Evolutionary conservation across 2,797 vertebrate genomes (phyloP).

Genomic region (Falco peregrinus): DNA sequence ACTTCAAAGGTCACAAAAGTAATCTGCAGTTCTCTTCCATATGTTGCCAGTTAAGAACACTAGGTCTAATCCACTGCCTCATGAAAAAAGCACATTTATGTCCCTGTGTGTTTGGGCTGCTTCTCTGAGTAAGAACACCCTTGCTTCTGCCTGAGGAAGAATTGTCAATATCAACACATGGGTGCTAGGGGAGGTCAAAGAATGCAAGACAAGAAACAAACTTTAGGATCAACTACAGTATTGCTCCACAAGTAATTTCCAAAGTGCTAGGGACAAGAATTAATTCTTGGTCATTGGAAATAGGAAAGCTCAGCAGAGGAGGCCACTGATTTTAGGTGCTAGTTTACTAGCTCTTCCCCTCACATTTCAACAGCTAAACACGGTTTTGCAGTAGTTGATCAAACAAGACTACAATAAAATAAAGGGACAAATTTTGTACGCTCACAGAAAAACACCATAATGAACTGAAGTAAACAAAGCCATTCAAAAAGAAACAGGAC

Average conservation of each 20-base stretch:
- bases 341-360: neutral
- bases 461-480: conserved; percentile 21
- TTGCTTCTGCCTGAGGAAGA: neutral
- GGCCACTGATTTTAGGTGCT: neutral
- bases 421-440: neutral
- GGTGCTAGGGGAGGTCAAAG: neutral
- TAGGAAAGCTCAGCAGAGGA: neutral
- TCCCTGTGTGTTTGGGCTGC: neutral
- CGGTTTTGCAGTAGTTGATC: neutral
- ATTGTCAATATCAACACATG: neutral
- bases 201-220: neutral
- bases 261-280: neutral
- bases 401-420: neutral
- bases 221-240: neutral
- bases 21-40: neutral
- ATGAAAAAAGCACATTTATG: neutral
- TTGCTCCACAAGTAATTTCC: neutral
- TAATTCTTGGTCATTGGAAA: neutral
- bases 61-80: neutral
- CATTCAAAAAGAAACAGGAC: neutral
- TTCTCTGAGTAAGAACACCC: neutral
- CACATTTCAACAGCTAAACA: neutral
- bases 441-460: neutral
- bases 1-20: neutral
- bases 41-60: neutral